These are phyloP conservation scores for Pipistrellus nathusii DNA, from an alignment of 2,797 vertebrate species.

Conservation along the genomic window DNA sequence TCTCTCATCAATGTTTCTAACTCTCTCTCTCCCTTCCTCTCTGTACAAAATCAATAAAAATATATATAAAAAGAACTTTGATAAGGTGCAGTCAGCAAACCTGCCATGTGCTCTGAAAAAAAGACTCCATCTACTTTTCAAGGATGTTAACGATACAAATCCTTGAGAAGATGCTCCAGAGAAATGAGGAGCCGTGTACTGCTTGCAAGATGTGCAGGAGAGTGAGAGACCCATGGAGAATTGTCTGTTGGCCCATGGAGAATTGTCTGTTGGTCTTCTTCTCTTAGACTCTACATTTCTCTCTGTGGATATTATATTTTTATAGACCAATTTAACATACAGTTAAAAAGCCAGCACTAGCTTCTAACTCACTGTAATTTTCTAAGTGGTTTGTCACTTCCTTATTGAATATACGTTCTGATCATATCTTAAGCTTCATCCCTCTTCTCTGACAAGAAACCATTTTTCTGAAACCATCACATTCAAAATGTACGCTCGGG, in stretches of 20 bases:
- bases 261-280: background rate
- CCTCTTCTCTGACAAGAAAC: slow-evolving; percentile 43
- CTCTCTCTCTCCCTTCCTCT: too few species aligned
- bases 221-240: background rate
- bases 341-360: slow-evolving; percentile 16
- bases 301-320: slow-evolving; percentile 21
- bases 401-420: background rate
- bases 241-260: background rate
- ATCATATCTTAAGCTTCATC: background rate
- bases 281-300: background rate
- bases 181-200: background rate
- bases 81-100: background rate
- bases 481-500: background rate
- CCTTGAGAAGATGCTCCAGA: background rate
- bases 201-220: background rate
- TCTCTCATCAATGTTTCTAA: too few species aligned
- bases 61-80: too few species aligned
- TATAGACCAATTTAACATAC: slow-evolving; percentile 3
- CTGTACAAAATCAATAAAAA: too few species aligned
- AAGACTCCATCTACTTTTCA: slow-evolving; percentile 9
- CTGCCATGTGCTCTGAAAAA: background rate
- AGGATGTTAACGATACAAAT: background rate
- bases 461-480: slow-evolving; percentile 3
- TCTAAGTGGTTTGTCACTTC: slow-evolving; percentile 19
- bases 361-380: background rate